Evolutionary conservation across 1,140 invertebrate species (phyloP), one percentile per base, ranked within the genome.

Genomic region (Plodia interpunctella): DNA sequence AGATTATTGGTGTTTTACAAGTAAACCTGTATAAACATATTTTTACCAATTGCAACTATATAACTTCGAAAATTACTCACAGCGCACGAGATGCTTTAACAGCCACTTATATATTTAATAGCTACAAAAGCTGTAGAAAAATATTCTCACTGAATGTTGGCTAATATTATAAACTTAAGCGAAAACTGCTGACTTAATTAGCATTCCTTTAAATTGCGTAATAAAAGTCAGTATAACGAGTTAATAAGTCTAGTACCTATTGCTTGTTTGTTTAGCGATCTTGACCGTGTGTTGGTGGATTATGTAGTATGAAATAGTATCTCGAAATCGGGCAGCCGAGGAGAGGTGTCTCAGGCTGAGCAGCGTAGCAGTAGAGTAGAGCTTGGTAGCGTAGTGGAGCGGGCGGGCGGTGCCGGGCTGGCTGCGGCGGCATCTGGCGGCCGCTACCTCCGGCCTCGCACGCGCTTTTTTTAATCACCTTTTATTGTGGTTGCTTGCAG

Each of bases 401-500:
- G 70, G 71, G 63, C 69, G 76, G 72, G 70, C 70, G 78, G 74
- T 71, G 62, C 57, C 59, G 65, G 49, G 55, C 18, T 35, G 54
- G 59, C 60, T 56, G 30, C 55, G 59, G 59, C 59, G 55, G 58
- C 65, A 53, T 44, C 57, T 56, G 11, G 18, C 13, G 44, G 51
- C 66, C 72, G 65, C 71, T 62, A 38, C 60, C 56, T 64, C 55
- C 52, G 58, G 49, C 64, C 66, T 69, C 59, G 62, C 71, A 68
- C 64, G 71, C 68, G 67, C 63, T 70, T 71, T 54, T 72, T 77
- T 81, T 80, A 76, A 79, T 74, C 61, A 73, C 60, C 75, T 53
- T 80, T 83, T 83, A 68, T 87, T 89, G 65, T 88, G 78, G 87
- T 90, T 88, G 82, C 83, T 95, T 94, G 73, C 94, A 95, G 94